phyloP scores from a whole-genome alignment of 2,113 vertebrate genomes.

The Trachemys scripta region DNA sequence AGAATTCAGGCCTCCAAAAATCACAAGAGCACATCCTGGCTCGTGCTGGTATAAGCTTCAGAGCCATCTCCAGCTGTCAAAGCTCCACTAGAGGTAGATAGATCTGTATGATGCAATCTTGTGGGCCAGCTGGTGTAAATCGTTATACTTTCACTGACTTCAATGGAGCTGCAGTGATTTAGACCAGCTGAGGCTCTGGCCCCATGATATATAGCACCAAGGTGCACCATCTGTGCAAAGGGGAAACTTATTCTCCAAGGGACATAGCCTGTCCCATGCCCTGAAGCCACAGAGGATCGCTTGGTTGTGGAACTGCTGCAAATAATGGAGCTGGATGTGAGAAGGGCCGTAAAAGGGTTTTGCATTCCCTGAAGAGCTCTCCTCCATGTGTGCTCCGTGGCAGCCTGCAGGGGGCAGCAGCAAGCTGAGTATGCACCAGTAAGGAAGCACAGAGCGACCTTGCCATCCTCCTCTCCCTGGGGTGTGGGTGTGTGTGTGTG shows the following conservation, averaged over 20 bases:
- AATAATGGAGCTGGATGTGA: not conserved
- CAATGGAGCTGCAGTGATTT: not conserved
- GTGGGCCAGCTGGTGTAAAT: not conserved
- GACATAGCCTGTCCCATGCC: not conserved
- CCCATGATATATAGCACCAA: not conserved
- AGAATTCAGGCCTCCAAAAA: not conserved
- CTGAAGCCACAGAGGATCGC: not conserved
- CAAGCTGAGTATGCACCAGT: not conserved
- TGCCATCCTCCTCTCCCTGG: not conserved
- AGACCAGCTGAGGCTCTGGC: not conserved
- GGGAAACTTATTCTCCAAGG: not conserved
- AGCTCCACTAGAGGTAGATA: not conserved
- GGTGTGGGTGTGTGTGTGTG: too few species aligned
- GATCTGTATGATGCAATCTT: not conserved
- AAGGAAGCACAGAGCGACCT: not conserved
- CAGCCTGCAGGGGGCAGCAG: not conserved
- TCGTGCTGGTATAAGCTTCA: not conserved
- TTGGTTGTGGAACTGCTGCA: not conserved
- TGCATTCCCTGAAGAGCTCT: not conserved
- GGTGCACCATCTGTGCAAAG: not conserved
- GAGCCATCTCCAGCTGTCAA: not conserved
- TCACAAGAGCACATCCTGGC: accelerated
- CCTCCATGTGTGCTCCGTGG: not conserved
- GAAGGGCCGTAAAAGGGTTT: not conserved
- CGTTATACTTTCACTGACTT: not conserved